Evolutionary conservation across 1,140 invertebrate genomes (phyloP).

Genomic region (Callitettix versicolor): DNA sequence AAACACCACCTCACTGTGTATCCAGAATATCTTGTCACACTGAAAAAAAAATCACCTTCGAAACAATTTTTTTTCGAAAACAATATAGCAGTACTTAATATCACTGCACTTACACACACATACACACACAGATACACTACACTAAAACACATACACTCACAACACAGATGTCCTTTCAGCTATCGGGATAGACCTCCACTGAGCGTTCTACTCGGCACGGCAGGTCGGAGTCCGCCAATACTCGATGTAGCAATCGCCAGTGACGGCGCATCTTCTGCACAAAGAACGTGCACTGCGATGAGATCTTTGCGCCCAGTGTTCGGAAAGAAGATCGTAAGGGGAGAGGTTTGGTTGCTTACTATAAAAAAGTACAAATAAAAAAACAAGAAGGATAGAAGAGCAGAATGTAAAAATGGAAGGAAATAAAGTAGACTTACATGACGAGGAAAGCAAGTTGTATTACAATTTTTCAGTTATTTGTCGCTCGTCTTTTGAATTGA

Average conservation of each 20-base stretch:
- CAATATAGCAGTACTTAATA: conserved; percentile 1
- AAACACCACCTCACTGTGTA: neutral
- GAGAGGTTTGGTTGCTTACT: conserved; percentile 10
- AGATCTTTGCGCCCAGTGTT: conserved; percentile 9
- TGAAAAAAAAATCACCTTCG: neutral
- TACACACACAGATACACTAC: conserved; percentile 9
- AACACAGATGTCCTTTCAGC: neutral
- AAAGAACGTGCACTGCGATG: conserved; percentile 9
- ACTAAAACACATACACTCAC: neutral
- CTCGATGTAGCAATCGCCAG: conserved; percentile 15
- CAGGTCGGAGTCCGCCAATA: neutral
- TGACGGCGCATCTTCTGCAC: neutral
- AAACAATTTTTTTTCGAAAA: neutral
- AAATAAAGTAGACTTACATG: neutral
- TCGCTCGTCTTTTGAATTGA: conserved; percentile 10
- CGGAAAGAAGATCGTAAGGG: neutral
- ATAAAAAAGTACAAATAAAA: conserved; percentile 7
- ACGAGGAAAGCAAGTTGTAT: conserved; percentile 16
- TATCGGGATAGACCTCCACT: conserved; percentile 5
- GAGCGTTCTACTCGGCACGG: neutral
- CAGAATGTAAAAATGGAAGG: no score
- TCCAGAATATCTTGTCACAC: neutral
- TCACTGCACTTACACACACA: conserved; percentile 11
- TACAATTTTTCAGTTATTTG: conserved; percentile 19
- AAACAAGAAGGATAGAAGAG: no score